These are phyloP conservation scores for Caradrina kadenii DNA, from an alignment of 2,888 invertebrate genomes.

Conservation along the genomic window DNA sequence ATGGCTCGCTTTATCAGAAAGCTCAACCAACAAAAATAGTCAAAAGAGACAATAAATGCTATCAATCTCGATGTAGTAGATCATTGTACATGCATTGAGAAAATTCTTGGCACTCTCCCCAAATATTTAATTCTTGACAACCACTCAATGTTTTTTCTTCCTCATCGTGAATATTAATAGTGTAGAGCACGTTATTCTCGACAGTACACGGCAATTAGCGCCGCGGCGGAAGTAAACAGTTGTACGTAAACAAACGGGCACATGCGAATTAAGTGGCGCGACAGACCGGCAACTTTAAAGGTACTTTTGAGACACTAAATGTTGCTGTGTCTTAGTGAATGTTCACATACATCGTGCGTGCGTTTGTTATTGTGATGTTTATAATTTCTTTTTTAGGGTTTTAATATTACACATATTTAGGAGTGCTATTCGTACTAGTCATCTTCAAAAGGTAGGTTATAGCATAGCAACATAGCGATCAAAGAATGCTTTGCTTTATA, in stretches of 20 bases:
- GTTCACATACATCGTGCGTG: too few relatives aligned
- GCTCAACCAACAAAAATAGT: background rate
- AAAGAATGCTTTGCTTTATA: too few relatives aligned
- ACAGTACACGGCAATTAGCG: slow-evolving; percentile 51
- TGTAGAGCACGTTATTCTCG: slow-evolving; percentile 2
- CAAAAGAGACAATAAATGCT: background rate
- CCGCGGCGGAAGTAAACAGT: slow-evolving; percentile 54
- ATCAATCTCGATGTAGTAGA: background rate
- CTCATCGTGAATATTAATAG: slow-evolving; percentile 24
- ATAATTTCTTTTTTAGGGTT: too few relatives aligned
- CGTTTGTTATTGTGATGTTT: too few relatives aligned
- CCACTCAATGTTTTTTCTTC: slow-evolving; percentile 9
- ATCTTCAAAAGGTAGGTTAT: too few relatives aligned
- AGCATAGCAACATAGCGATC: too few relatives aligned
- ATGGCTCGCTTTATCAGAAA: too few relatives aligned
- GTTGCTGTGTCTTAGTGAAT: background rate
- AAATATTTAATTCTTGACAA: slow-evolving; percentile 10
- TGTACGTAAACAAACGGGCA: slow-evolving; percentile 44
- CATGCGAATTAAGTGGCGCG: slow-evolving; percentile 27
- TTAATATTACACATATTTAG: too few relatives aligned
- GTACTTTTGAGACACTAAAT: background rate
- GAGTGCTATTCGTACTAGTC: too few relatives aligned
- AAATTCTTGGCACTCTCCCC: background rate
- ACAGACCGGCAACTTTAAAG: slow-evolving; percentile 23
- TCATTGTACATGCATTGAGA: background rate